Evolutionary conservation across 2,888 invertebrate genomes (phyloP).

Genomic region (Agonopterix alstromeriana): DNA sequence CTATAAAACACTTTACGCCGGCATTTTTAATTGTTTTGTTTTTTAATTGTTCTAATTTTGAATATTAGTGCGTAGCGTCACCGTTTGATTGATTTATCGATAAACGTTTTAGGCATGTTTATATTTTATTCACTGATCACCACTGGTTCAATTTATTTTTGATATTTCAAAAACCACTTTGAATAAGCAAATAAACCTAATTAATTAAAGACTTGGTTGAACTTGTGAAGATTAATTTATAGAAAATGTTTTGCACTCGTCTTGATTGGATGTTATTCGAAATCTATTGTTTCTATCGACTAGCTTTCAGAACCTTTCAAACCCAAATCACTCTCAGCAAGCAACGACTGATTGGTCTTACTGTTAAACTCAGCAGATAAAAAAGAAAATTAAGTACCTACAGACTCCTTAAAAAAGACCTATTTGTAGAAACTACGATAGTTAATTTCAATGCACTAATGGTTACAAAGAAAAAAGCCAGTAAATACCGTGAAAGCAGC

Average conservation of each 20-base stretch:
- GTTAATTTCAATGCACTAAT: conserved; percentile 66
- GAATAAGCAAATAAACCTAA: no score
- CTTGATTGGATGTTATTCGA: no score
- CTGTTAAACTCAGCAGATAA: conserved; percentile 19
- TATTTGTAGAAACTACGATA: conserved; percentile 36
- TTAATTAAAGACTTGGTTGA: no score
- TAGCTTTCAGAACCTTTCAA: not conserved
- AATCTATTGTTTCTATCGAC: not conserved
- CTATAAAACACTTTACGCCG: conserved; percentile 17
- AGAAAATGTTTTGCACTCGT: no score
- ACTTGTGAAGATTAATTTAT: no score
- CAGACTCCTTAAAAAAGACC: conserved; percentile 14
- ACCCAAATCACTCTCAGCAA: not conserved
- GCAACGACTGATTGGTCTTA: conserved; percentile 13
- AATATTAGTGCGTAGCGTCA: conserved; percentile 13
- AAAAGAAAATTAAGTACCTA: conserved; percentile 5
- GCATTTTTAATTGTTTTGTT: conserved; percentile 18
- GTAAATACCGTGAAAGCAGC: conserved; percentile 55
- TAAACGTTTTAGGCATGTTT: conserved; percentile 10
- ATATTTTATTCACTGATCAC: not conserved
- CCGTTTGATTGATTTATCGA: conserved; percentile 10
- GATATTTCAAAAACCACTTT: no score
- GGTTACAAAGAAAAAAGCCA: conserved; percentile 46
- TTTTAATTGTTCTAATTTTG: conserved; percentile 7
- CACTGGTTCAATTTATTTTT: no score